Evolutionary conservation across 1,140 invertebrate genomes (phyloP).

Genomic region (Eufriesea mexicana): DNA sequence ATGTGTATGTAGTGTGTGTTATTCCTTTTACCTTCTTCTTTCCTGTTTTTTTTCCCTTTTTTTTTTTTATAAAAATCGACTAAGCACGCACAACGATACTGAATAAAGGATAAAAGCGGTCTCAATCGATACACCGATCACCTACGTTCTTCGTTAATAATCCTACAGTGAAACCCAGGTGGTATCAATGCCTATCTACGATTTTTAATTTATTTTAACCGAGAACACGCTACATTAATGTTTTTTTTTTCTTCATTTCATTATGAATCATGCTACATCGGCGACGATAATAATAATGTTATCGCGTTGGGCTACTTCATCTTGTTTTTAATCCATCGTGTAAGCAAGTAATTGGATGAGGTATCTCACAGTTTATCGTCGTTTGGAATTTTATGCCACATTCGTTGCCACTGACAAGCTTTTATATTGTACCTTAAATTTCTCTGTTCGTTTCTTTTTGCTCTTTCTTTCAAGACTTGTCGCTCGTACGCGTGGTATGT

Average conservation of each 20-base stretch:
- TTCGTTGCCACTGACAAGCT: conserved; percentile 59
- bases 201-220: conserved; percentile 26
- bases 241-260: background rate
- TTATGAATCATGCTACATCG: conserved; percentile 30
- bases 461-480: background rate
- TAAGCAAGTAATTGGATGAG: conserved; percentile 51
- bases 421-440: conserved; percentile 50
- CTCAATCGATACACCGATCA: conserved; percentile 32
- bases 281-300: conserved; percentile 32
- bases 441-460: background rate
- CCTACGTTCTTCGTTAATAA: conserved; percentile 11
- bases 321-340: conserved; percentile 49
- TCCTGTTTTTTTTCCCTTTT: background rate
- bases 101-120: conserved; percentile 40
- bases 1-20: conserved; percentile 1
- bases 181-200: conserved; percentile 10
- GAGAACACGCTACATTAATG: conserved; percentile 16
- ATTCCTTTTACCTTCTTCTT: background rate
- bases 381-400: conserved; percentile 54
- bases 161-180: conserved; percentile 23
- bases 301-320: conserved; percentile 38
- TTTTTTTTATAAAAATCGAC: conserved; percentile 49
- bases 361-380: conserved; percentile 59
- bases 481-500: conserved; percentile 22
- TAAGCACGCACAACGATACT: conserved; percentile 43